Evolutionary conservation across 2,113 vertebrate genomes (phyloP).

Genomic region (Clinocottus analis): DNA sequence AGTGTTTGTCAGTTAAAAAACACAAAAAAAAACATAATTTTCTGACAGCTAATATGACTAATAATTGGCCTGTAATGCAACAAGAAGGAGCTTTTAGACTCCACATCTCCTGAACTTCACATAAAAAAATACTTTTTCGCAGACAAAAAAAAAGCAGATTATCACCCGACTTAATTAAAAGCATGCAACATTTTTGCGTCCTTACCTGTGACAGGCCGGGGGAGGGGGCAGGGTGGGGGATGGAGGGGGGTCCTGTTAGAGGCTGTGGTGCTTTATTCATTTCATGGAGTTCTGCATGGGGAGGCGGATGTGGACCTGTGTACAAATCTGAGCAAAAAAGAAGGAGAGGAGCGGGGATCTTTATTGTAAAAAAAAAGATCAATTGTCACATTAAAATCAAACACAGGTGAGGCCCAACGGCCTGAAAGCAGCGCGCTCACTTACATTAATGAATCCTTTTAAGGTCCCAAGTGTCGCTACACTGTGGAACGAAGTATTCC

Average conservation of each 20-base stretch:
- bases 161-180: too few relatives aligned
- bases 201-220: slow-evolving; percentile 97
- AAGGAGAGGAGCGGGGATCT: background rate
- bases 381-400: too few relatives aligned
- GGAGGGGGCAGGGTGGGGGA: slow-evolving; percentile 94
- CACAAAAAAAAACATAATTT: too few relatives aligned
- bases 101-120: background rate
- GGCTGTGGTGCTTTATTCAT: slow-evolving; percentile 99
- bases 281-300: slow-evolving; percentile 98
- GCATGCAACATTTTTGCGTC: too few relatives aligned
- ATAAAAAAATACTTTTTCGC: too few relatives aligned
- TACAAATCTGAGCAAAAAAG: slow-evolving; percentile 68
- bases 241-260: slow-evolving; percentile 92
- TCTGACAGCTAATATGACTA: too few relatives aligned
- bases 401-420: too few relatives aligned
- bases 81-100: too few relatives aligned
- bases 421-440: background rate
- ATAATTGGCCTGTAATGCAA: background rate
- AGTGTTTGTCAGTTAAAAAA: too few relatives aligned
- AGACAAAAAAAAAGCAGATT: background rate
- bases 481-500: slow-evolving; percentile 45
- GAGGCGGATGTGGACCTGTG: slow-evolving; percentile 83
- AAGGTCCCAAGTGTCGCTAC: slow-evolving; percentile 59
- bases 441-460: slow-evolving; percentile 64
- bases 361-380: too few relatives aligned